Evolutionary conservation across 2,888 invertebrate species (phyloP).

Genomic region (Leptarthrus brevirostris): DNA sequence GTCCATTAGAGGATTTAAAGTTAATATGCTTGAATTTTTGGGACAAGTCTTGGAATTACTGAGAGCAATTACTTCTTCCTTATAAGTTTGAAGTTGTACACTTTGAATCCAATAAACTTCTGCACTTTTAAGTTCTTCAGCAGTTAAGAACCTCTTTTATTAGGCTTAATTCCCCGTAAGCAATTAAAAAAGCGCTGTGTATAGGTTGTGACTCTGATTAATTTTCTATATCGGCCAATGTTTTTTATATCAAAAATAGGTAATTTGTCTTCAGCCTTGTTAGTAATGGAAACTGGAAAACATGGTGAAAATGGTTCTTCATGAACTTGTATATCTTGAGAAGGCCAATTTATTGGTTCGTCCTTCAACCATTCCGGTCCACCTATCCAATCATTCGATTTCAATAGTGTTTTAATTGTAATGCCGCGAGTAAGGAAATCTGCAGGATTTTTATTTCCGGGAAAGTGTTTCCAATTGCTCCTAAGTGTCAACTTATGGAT

Average conservation of each 20-base stretch:
- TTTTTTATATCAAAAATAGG: slow-evolving; percentile 1
- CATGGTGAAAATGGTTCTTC: neutral
- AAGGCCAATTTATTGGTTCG: neutral
- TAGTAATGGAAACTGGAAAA: neutral
- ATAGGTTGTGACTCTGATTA: slow-evolving; percentile 4
- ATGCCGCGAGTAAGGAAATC: slow-evolving; percentile 12
- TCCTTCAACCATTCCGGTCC: slow-evolving; percentile 15
- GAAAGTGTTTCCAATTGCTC: neutral
- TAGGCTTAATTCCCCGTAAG: slow-evolving; percentile 1
- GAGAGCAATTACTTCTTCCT: slow-evolving; percentile 46
- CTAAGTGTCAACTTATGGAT: neutral
- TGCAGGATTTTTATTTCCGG: neutral
- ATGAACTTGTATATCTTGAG: neutral
- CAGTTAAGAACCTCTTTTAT: neutral
- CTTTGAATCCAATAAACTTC: slow-evolving; percentile 51
- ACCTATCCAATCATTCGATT: neutral
- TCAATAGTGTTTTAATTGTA: neutral
- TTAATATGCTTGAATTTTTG: slow-evolving; percentile 49
- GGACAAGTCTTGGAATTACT: slow-evolving; percentile 36
- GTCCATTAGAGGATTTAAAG: slow-evolving; percentile 50
- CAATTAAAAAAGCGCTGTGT: neutral
- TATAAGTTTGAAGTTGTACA: slow-evolving; percentile 44
- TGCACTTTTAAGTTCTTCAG: slow-evolving; percentile 49
- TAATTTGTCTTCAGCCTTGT: neutral
- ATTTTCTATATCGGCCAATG: neutral